Evolutionary conservation across 1,140 invertebrate species (phyloP), one percentile per base, ranked within the genome.

Genomic region (Whitmania pigra): DNA sequence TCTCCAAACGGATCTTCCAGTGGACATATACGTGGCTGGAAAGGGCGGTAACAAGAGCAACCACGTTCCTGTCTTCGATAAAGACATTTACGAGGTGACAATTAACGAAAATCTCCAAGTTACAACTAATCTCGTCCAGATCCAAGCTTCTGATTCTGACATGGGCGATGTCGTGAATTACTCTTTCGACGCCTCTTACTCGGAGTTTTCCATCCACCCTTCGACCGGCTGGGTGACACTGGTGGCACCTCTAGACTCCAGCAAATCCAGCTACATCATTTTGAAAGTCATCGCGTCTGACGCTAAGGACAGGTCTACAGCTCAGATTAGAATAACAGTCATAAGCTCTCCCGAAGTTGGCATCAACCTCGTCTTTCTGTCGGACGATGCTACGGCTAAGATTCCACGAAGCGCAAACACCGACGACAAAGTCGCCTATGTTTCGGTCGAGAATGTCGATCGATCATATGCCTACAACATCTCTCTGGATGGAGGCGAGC

Each of bases 1-100:
- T 31, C 84, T 87, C 76, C 87, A 92, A 81, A 86, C 87, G 49
- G 88, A 91, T 76, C 57, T 63, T 63, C 57, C 22, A n/a, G 57
- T 63, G 6, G 29, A 63, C 57, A 63, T 63, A 13, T 25, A 22
- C 22, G 29, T 63, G 57, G 57, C 29, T 15, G 22, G 22, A 4
- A 63, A 63, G 29, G 57, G 29, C 18, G 11, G 22, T 31, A 63
- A 63, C 57, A 31, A 63, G 29, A 25, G 22, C 57, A 63, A 63
- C 57, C 29, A 22, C 20, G 9, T 15, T 18, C 22, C 29, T 63
- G 29, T 25, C 57, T 63, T 63, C 20, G 57, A 25, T n/a, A 63
- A 17, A 15, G 29, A 31, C 18, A 13, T 22, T 18, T 63, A 63
- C 29, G 57, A 63, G 18, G 3, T 63, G 22, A 63, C 57, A 13